phyloP scores from a whole-genome alignment of 2,797 vertebrate species.

The Rhinatrema bivittatum region DNA sequence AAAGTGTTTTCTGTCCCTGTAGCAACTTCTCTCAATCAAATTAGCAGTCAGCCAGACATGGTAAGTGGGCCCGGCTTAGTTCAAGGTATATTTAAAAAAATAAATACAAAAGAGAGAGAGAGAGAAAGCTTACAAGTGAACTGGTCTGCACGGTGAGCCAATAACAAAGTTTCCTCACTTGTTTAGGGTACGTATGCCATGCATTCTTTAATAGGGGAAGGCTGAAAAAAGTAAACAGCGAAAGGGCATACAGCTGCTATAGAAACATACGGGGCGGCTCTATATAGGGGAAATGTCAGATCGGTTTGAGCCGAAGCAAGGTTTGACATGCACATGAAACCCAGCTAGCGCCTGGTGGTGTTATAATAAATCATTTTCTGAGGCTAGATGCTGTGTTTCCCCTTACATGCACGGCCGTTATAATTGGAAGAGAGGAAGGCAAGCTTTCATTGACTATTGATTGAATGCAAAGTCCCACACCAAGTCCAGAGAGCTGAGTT shows the following conservation, averaged over 20 bases:
- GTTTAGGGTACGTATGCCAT: no score
- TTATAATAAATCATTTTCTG: constrained; percentile 28
- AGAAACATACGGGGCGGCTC: no score
- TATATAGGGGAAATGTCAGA: constrained; percentile 30
- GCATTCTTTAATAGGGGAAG: no score
- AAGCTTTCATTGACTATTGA: constrained; percentile 8
- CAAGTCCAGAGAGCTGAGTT: constrained; percentile 1
- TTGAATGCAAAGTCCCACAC: neutral
- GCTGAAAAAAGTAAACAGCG: no score
- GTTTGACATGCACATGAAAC: constrained; percentile 35
- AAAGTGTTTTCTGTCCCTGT: constrained; percentile 22
- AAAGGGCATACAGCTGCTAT: no score
- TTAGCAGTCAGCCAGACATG: constrained; percentile 30
- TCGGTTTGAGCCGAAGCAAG: constrained; percentile 29
- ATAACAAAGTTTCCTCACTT: constrained; percentile 20
- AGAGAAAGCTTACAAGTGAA: constrained; percentile 22
- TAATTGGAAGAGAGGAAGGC: constrained; percentile 19
- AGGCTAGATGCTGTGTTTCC: constrained; percentile 4
- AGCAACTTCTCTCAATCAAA: constrained; percentile 24
- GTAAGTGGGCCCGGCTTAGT: constrained; percentile 16
- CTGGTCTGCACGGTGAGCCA: constrained; percentile 33
- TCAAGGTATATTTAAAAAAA: no score
- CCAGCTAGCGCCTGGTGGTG: constrained; percentile 20
- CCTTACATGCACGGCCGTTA: constrained; percentile 9
- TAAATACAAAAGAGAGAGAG: no score